Percentiles rank a stretch among this genome's conserved stretches.
Evolutionary conservation across 2,888 invertebrate species (phyloP).

Genomic region (Rotaria socialis): DNA sequence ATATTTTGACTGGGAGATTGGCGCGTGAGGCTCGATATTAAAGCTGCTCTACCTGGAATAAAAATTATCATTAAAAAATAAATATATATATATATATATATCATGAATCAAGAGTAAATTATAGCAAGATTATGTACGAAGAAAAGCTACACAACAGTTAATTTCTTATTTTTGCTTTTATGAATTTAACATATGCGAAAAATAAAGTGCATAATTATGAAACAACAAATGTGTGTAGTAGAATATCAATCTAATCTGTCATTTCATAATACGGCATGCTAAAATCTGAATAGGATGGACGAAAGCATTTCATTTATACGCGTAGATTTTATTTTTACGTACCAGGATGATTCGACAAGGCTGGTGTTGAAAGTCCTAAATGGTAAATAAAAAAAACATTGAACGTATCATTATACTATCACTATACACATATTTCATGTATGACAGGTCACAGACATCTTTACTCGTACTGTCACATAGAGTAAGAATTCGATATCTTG

Average conservation of each 20-base stretch:
- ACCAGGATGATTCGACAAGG: conserved; percentile 8
- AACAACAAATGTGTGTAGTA: not conserved
- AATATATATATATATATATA: not conserved
- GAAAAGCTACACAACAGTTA: not conserved
- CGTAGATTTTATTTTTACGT: not conserved
- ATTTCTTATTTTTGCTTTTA: not conserved
- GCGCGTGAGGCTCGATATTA: not conserved
- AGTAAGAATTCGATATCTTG: not conserved
- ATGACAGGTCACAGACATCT: not conserved
- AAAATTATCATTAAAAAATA: too few species aligned
- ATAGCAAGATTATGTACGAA: not conserved
- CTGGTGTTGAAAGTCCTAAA: not conserved
- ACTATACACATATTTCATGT: too few species aligned
- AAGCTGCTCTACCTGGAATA: conserved; percentile 2
- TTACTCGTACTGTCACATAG: not conserved
- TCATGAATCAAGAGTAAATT: not conserved
- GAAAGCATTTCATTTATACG: not conserved
- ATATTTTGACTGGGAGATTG: not conserved
- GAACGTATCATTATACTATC: not conserved
- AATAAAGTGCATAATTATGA: not conserved
- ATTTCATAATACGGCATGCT: not conserved
- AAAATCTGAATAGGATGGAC: not conserved
- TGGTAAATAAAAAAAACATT: not conserved
- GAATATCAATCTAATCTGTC: not conserved
- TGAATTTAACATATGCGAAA: not conserved